Conservation (phyloP, 1,140 invertebrate genomes). For the Drosophila simulans region DNA sequence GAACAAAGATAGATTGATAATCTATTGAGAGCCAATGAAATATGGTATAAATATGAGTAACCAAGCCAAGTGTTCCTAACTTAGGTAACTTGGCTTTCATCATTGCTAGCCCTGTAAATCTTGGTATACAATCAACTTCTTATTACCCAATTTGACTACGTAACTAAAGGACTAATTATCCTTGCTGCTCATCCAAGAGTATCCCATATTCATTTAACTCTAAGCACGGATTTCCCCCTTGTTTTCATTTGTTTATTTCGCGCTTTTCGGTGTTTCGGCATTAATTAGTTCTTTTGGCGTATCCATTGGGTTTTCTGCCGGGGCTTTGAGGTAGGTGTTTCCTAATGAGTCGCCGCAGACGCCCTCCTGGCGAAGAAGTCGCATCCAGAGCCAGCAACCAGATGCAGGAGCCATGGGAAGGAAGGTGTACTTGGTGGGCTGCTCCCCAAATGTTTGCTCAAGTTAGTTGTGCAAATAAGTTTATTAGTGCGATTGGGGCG, state of each 20-base stretch:
- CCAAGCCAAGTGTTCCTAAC: not conserved
- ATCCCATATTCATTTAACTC: constrained; percentile 16
- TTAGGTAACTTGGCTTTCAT: not conserved
- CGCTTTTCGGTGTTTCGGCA: constrained; percentile 62
- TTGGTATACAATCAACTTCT: not conserved
- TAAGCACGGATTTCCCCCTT: constrained; percentile 12
- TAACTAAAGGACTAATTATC: too few species aligned
- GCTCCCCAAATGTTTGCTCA: constrained; percentile 64
- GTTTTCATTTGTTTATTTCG: constrained; percentile 72
- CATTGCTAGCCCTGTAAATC: not conserved
- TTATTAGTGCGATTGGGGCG: constrained; percentile 62
- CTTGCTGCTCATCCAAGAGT: constrained; percentile 18
- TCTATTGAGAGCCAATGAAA: too few species aligned
- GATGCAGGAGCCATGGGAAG: constrained; percentile 23
- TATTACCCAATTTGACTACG: too few species aligned
- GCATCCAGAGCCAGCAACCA: not conserved
- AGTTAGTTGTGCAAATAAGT: constrained; percentile 76
- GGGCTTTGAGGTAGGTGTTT: constrained; percentile 62
- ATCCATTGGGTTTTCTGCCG: constrained; percentile 29
- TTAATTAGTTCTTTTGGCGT: constrained; percentile 78
- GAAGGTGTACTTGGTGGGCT: constrained; percentile 72
- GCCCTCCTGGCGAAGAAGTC: constrained; percentile 37
- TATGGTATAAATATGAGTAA: too few species aligned
- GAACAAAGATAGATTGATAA: too few species aligned
- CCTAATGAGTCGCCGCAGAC: constrained; percentile 76